Evolutionary conservation across 2,113 vertebrate species (phyloP), one percentile per base, ranked within the genome.

Genomic region (Oophaga pumilio): DNA sequence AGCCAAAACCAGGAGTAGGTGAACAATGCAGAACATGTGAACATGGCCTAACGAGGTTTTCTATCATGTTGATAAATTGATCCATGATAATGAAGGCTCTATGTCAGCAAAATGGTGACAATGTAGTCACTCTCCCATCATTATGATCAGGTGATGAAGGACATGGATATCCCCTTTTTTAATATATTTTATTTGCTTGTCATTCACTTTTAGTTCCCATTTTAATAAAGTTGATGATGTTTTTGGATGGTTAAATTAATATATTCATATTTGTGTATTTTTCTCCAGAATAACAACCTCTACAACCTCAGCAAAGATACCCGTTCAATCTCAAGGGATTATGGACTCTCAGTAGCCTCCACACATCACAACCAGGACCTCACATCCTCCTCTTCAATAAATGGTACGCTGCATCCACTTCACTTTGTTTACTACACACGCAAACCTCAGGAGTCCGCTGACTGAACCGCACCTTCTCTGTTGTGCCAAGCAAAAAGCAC

Each of bases 361-460:
- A 93, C 93, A 91, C 92, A 92, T 93, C 94, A 95, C 95, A 95
- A 94, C 93, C 92, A 95, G 94, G 94, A 96, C 95, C 95, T 96
- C 96, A 94, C 91, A 77, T 85, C 90, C 91, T 93, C 89, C 89
- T 94, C 92, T 91, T 94, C 94, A 87, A 92, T 94, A 93, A 92
- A 95, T 95, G 95, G 96, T 95, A 95, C 94, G 93, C 95, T 91
- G 91, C 93, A 93, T 93, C 93, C 94, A 91, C 93, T 95, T 95
- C 93, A 91, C 93, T 94, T 94, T 95, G 95, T 96, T 96, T 96
- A 96, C 95, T 94, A 94, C 92, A 92, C 92, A 94, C 92, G 94
- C 92, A 95, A 95, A 94, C 95, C 95, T 96, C 95, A 96, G 95
- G 95, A 96, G 94, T 93, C 93, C 87, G 89, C 94, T 94, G 93